Evolutionary conservation across 2,888 invertebrate genomes (phyloP), one percentile per base, ranked within the genome.

Genomic region (Galerucella nymphaeae): DNA sequence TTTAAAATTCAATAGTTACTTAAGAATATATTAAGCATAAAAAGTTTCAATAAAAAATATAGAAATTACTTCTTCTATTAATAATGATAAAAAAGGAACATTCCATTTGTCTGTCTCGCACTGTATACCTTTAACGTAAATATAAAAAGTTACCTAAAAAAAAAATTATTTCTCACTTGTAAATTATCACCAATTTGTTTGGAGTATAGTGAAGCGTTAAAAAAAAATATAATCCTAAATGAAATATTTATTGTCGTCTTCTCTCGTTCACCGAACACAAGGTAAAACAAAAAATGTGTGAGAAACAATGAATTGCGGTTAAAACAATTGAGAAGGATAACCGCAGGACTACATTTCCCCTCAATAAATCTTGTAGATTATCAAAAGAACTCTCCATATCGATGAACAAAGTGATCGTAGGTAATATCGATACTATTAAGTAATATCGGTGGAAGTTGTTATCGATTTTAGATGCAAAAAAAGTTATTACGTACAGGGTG

Each of bases 281-380:
- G 11, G 16, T 58, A 16, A 16, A 45, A 30, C n/a, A 42, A 71
- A 59, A 71, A 71, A 71, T 73, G 69, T 76, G 78, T 80, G 80
- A 78, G 80, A 80, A 80, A 77, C 77, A 66, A 78, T 77, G 72
- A 75, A 70, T 71, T 79, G 79, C 73, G 78, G 80, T 80, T 74
- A 78, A 77, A 78, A 74, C 77, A 78, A 79, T 78, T 76, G 79
- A 65, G 70, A 76, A 55, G 72, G 70, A 72, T 77, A 76, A 79
- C 80, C 79, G 59, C 79, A 79, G 58, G 23, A 23, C 62, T 63
- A 69, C 61, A 68, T n/a, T 68, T 68, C 61, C 53, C 48, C 59
- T 68, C 42, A 69, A 62, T 69, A 59, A 63, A 69, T 69, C 62
- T 53, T 45, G 30, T 13, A 63, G 41, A 69, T 69, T 63, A 69